Evolutionary conservation across 2,888 invertebrate genomes (phyloP), one percentile per base, ranked within the genome.

Genomic region (Thera britannica): DNA sequence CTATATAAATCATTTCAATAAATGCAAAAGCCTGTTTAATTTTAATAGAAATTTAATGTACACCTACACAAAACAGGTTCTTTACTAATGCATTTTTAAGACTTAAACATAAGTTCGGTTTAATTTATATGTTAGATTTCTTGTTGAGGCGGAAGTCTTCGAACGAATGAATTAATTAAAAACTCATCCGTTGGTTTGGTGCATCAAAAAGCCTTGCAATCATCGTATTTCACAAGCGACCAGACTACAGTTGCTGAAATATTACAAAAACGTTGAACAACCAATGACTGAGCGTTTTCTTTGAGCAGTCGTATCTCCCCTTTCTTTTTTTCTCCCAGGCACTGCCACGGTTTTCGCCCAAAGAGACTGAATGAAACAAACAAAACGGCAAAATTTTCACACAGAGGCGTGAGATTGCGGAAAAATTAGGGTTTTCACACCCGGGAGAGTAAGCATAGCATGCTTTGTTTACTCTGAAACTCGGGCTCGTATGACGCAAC

Each of bases 391-490:
- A 66, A 71, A 69, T 70, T 68, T 67, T 57, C 49, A 34, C 62
- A 56, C 49, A 55, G 49, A 38, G 67, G 67, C 51, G 63, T 65
- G 62, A 73, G 70, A 72, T 72, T 71, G 71, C 70, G 67, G 57
- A 64, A 67, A 70, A 74, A 75, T 72, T 73, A 78, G 75, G 74
- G 75, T 74, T 77, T 76, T 76, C 72, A 75, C 75, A 72, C 56
- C 60, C 58, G 38, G 35, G n/a, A 6, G 12, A 36, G 56, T n/a
- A 41, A 41, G 8, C 56, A 41, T 2, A 23, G 52, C 34, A 51
- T 34, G 52, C 52, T 52, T 7, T 51, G 52, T 52, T 52, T 52
- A 34, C 52, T 52, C n/a, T 52, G 34, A 52, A 34, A 34, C 52
- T 9, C n/a, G 34, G 34, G 52, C 52, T 52, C 7, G 12, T 51